Evolutionary conservation across 2,797 vertebrate species (phyloP), one percentile per base, ranked within the genome.

Genomic region (Harpagifer antarcticus): DNA sequence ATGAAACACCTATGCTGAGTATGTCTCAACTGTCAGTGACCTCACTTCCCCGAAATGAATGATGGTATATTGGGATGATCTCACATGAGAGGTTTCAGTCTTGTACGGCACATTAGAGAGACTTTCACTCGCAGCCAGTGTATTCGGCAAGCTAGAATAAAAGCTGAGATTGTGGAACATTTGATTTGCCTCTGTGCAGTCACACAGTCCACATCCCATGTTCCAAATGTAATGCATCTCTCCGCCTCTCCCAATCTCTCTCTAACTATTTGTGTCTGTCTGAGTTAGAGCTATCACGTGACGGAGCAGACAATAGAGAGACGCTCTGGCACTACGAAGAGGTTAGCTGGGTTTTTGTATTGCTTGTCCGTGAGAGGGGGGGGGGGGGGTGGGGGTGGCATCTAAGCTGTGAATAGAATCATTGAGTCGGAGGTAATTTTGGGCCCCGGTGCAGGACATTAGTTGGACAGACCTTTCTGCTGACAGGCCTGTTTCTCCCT

Each of bases 391-490:
- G 27, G 27, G 85, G 88, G 87, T 89, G 90, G 87, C 73, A 79
- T 87, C 79, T 89, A 92, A 90, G 89, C 92, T 77, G 91, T 96
- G 96, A 97, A 97, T 97, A 91, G 95, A 93, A 93, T 95, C 96
- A 96, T 95, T 97, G 96, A 97, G 91, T 96, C 93, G 95, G 94
- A 97, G 93, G 94, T 97, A 98, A 98, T 97, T 94, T 91, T 94
- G 94, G 94, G 91, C 95, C 96, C 93, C 93, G 91, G 94, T 94
- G 94, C 93, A 84, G 96, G 95, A 95, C 94, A 95, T 95, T 96
- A 95, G 94, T 93, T 93, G 94, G 95, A 93, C 93, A 74, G 88
- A 90, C 75, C 86, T 95, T 97, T 94, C 95, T 96, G 96, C 96
- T 98, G 97, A 97, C 89, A 75, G 89, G 88, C 94, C 84, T 80